These are phyloP conservation scores for Hydractinia symbiolongicarpus DNA, from an alignment of 30 jellyfish, hydroid and myxozoan genomes.

Conservation along the genomic window DNA sequence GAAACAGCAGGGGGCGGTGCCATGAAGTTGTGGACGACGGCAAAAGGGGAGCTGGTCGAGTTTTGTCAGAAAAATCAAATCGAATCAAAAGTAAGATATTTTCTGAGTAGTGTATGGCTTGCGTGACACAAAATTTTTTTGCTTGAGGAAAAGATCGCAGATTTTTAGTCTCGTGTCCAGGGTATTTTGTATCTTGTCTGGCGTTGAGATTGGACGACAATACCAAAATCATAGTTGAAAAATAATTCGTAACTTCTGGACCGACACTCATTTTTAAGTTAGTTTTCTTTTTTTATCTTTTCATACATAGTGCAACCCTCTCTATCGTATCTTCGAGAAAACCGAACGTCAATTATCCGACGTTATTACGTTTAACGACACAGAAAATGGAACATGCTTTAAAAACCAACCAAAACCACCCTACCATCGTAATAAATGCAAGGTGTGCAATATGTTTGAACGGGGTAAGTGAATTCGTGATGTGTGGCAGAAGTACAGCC, in stretches of 20 bases:
- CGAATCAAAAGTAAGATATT: not conserved
- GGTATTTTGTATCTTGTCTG: no score
- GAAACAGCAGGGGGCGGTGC: not conserved
- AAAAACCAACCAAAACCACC: no score
- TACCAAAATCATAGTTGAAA: not conserved
- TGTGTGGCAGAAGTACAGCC: no score
- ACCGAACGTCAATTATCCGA: slow-evolving; percentile 7
- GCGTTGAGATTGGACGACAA: no score
- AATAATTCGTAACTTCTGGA: not conserved
- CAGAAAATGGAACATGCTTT: no score
- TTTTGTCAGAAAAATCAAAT: not conserved
- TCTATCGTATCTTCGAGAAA: not conserved
- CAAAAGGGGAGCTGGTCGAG: not conserved
- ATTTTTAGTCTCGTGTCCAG: no score
- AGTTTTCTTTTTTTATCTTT: not conserved
- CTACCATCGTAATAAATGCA: no score
- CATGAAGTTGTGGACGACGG: slow-evolving; percentile 5
- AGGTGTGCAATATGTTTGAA: no score
- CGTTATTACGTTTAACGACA: not conserved
- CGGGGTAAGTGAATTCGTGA: no score
- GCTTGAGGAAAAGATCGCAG: not conserved
- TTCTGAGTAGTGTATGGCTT: not conserved
- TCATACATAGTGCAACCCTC: not conserved
- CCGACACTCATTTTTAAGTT: not conserved
- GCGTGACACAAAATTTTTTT: not conserved